Evolutionary conservation across 2,888 invertebrate genomes (phyloP).

Genomic region (Watsonalla binaria): DNA sequence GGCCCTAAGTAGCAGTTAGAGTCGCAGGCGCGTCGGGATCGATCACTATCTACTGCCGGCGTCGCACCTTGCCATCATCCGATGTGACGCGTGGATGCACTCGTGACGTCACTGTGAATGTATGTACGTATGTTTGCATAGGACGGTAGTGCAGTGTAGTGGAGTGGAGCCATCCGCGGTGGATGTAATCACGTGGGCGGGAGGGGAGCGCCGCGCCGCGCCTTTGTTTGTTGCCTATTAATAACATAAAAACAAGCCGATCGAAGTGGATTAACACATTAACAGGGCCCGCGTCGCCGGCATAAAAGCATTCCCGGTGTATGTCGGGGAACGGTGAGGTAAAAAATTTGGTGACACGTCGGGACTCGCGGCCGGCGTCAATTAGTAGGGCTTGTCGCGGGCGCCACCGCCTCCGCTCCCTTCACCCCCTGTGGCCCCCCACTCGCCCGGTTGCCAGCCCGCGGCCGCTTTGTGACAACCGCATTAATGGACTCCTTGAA

Average conservation of each 20-base stretch:
- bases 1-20: conserved; percentile 9
- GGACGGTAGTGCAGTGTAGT: no score
- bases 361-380: conserved; percentile 20
- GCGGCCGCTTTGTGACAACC: neutral
- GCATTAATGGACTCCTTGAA: no score
- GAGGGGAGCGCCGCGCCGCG: conserved; percentile 33
- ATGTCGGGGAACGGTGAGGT: conserved; percentile 32
- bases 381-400: conserved; percentile 34
- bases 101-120: no score
- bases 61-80: no score
- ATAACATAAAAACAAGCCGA: conserved; percentile 62
- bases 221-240: conserved; percentile 61
- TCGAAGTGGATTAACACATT: conserved; percentile 75
- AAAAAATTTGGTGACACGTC: conserved; percentile 45
- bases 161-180: no score
- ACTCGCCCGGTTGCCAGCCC: neutral
- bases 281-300: conserved; percentile 58
- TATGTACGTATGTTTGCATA: no score
- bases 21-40: neutral
- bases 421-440: no score
- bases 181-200: conserved; percentile 9
- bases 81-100: no score
- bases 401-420: conserved; percentile 14
- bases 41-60: no score
- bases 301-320: conserved; percentile 68